These are phyloP conservation scores for Imbricaverruca yamaguchii DNA, from an alignment of 2,888 invertebrate species.

Conservation along the genomic window DNA sequence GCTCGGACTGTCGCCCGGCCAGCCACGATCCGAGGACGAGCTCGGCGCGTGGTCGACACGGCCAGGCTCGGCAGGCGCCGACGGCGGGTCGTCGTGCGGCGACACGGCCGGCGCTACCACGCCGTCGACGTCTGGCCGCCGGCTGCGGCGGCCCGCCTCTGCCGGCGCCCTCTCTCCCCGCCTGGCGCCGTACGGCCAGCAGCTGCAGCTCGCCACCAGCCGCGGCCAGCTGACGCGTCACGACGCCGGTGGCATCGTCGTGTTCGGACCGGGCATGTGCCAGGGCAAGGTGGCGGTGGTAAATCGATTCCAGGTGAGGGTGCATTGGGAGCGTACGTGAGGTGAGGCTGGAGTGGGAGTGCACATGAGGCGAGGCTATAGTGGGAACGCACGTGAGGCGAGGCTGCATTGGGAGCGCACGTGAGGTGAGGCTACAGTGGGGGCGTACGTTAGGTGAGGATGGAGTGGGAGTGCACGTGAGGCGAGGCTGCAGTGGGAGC, in stretches of 20 bases:
- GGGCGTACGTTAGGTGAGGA: too few species aligned
- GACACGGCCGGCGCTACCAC: not conserved
- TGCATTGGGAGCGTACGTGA: not conserved
- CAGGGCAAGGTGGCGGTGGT: not conserved
- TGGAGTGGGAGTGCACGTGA: too few species aligned
- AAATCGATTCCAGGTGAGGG: not conserved
- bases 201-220: not conserved
- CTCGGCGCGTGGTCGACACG: not conserved
- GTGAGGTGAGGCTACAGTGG: too few species aligned
- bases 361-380: too few species aligned
- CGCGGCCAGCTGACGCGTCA: not conserved
- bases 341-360: too few species aligned
- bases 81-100: not conserved
- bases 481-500: too few species aligned
- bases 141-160: not conserved
- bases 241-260: not conserved
- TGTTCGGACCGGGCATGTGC: constrained; percentile 14
- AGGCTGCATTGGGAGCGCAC: too few species aligned
- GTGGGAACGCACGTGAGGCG: too few species aligned
- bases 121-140: not conserved
- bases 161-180: not conserved
- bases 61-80: not conserved
- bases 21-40: not conserved
- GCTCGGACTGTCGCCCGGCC: not conserved
- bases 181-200: not conserved